Percentiles rank a stretch among this genome's conserved stretches.
phyloP scores from a whole-genome alignment of 2,888 invertebrate species.

The Alentia gelatinosa region DNA sequence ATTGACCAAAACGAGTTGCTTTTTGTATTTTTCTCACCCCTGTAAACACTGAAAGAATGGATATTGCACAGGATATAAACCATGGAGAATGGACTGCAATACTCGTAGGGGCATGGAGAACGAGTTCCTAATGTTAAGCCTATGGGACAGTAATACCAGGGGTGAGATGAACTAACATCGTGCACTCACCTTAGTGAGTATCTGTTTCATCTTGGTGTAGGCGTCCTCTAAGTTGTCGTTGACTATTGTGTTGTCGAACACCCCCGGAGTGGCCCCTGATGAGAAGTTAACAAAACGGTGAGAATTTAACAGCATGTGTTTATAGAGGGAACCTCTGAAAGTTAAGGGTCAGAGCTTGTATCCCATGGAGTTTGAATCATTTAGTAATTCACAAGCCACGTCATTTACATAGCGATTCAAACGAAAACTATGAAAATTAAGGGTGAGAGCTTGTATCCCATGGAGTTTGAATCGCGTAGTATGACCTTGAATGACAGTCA shows the following conservation, averaged over 20 bases:
- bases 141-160: background rate
- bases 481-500: no score
- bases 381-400: no score
- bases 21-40: background rate
- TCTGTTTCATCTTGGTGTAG: background rate
- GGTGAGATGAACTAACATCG: background rate
- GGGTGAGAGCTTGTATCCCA: no score
- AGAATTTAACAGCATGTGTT: background rate
- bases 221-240: constrained; percentile 49
- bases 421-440: no score
- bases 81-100: background rate
- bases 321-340: no score
- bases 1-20: background rate
- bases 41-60: background rate
- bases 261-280: background rate
- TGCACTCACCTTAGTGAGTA: constrained; percentile 3
- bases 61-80: background rate
- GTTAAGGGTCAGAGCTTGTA: no score
- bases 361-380: no score
- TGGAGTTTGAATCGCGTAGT: no score
- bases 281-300: background rate
- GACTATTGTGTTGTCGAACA: constrained; percentile 15
- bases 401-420: no score
- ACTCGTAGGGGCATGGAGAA: background rate
- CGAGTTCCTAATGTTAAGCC: background rate